Percentiles rank a stretch among this genome's conserved stretches.
These are phyloP conservation scores for Saccopteryx bilineata DNA, from an alignment of 2,113 vertebrate species.

Conservation along the genomic window DNA sequence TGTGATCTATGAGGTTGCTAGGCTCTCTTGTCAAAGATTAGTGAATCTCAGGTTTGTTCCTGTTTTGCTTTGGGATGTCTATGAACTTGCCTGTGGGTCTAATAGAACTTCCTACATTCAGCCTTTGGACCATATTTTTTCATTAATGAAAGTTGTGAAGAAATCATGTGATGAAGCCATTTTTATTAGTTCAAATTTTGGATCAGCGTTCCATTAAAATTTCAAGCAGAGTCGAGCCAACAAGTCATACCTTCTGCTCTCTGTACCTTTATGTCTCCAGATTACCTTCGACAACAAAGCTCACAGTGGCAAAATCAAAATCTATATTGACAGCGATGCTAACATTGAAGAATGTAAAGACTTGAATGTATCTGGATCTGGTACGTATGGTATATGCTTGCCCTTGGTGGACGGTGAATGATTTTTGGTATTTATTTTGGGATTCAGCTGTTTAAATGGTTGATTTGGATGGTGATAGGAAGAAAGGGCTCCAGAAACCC, in stretches of 20 bases:
- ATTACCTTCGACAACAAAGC: conserved; percentile 95
- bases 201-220: neutral
- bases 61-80: neutral
- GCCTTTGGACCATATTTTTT: neutral
- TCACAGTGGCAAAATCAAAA: conserved; percentile 96
- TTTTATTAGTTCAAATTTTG: neutral
- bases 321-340: conserved; percentile 94
- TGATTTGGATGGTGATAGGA: neutral
- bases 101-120: neutral
- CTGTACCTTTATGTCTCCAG: conserved; percentile 85
- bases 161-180: neutral
- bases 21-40: neutral
- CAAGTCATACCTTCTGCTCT: conserved; percentile 25
- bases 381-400: conserved; percentile 85
- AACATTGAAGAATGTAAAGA: conserved; percentile 92
- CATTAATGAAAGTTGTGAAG: neutral
- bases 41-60: neutral
- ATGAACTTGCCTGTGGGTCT: neutral
- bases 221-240: neutral
- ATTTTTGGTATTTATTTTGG: neutral
- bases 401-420: neutral
- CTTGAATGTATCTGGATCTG: conserved; percentile 94
- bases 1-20: neutral
- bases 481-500: neutral
- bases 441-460: neutral